Base-by-base conservation (phyloP, 2,888 invertebrate genomes). In the Eledona agricola region DNA sequence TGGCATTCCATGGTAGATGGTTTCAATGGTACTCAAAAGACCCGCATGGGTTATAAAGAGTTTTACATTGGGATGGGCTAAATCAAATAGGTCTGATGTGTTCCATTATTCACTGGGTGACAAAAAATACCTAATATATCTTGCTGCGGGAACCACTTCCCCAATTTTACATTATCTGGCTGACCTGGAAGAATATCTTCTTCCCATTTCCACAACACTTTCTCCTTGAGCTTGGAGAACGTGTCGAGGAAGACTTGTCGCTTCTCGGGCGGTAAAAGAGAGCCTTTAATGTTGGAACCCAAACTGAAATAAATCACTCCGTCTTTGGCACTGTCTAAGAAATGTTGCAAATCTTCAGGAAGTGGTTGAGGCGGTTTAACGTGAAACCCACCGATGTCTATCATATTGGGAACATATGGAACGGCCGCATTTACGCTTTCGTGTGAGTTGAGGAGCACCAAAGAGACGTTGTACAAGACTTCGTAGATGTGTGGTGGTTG, bases 171-270 rank as follows among this genome's bases (percentile, higher is more conserved):
- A 59, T 80, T 79, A 6, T 62, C 54, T 1, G 76, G 74, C 22
- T 64, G 55, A 5, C 47, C 54, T 2, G 61, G 60, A 12, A 65
- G 16, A n/a, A 37, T 34, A 12, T 81, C 77, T 0, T 80, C 79
- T 58, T 87, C 86, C 82, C 84, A 87, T 73, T 87, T 87, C 86
- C 85, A 86, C 11, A 88, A 64, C 0, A 88, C 80, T 2, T 79
- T 81, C 55, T 85, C 82, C 53, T 85, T 83, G 0, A 86, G 60
- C 52, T 77, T 78, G 0, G 79, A 73, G 46, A 88, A 82, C 1
- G 80, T 80, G 42, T 81, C 81, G 3, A 82, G 70, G 16, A 88
- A 78, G 0, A 76, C 79, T n/a, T 78, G 67, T 10, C 78, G 72
- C 57, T 79, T 81, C 1, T 80, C 78, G 0, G 66, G 58, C 0